Conservation (phyloP, 1,140 invertebrate species). For the Heterodera carotae region DNA sequence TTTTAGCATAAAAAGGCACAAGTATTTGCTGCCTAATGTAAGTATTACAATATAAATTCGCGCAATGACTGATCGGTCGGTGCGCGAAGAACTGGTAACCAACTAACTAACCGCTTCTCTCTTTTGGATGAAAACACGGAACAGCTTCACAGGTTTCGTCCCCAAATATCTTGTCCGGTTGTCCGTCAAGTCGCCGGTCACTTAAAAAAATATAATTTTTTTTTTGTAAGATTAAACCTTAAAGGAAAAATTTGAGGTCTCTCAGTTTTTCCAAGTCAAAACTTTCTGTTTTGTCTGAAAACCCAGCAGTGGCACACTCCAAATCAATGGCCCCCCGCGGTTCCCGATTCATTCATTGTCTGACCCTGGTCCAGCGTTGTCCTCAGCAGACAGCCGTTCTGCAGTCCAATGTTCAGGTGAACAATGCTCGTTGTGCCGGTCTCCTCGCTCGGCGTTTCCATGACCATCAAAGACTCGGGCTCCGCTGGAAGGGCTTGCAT, state of each 20-base stretch:
- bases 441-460: constrained; percentile 77
- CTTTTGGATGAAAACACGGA: constrained; percentile 90
- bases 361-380: constrained; percentile 83
- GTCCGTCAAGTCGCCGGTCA: constrained; percentile 93
- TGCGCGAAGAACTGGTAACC: no score
- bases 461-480: constrained; percentile 92
- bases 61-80: no score
- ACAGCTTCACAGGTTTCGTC: constrained; percentile 90
- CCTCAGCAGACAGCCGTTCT: constrained; percentile 91
- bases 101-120: constrained; percentile 80
- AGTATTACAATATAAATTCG: constrained; percentile 21
- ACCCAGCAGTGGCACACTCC: no score
- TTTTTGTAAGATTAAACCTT: no score
- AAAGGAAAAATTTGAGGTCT: no score
- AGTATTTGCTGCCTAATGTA: not conserved
- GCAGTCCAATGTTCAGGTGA: constrained; percentile 94
- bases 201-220: no score
- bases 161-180: constrained; percentile 93
- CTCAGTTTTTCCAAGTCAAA: no score
- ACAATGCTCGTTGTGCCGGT: constrained; percentile 71
- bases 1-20: not conserved
- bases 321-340: no score
- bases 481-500: constrained; percentile 95
- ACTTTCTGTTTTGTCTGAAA: no score
- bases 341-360: no score